Evolutionary conservation across 2,113 vertebrate species (phyloP).

Genomic region (Corythoichthys haematopterus): DNA sequence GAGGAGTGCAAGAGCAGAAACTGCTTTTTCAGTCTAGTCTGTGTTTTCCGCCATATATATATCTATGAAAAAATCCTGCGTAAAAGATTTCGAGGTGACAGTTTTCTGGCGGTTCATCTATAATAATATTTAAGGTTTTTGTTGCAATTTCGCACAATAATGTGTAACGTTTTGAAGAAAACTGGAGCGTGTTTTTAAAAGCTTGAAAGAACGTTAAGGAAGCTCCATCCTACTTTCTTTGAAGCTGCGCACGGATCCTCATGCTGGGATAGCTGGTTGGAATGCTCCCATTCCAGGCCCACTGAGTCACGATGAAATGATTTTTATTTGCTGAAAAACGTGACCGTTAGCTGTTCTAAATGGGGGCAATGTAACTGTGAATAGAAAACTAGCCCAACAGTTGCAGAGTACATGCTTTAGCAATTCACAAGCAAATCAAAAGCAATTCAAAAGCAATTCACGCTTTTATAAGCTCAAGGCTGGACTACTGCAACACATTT

Average conservation of each 20-base stretch:
- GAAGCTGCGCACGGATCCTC: constrained; percentile 16
- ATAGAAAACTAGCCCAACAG: too few species aligned
- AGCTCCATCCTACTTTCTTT: constrained; percentile 11
- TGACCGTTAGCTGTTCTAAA: background rate
- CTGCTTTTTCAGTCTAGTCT: too few species aligned
- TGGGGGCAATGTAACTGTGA: too few species aligned
- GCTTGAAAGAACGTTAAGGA: background rate
- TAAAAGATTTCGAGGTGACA: too few species aligned
- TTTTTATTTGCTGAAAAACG: background rate
- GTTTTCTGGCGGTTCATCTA: background rate
- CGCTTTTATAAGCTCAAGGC: too few species aligned
- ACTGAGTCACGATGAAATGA: constrained; percentile 25
- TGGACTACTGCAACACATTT: too few species aligned
- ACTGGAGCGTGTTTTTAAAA: background rate
- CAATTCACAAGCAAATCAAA: too few species aligned
- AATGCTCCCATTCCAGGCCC: constrained; percentile 23
- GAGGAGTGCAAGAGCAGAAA: too few species aligned
- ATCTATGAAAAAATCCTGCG: too few species aligned
- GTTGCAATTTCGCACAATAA: background rate
- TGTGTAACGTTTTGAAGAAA: background rate
- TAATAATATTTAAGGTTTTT: background rate
- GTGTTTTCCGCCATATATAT: too few species aligned
- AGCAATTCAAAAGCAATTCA: too few species aligned
- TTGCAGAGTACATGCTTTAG: too few species aligned
- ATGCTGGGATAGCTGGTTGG: constrained; percentile 18